phyloP scores from a whole-genome alignment of 2,113 vertebrate species.

The Elgaria multicarinata region DNA sequence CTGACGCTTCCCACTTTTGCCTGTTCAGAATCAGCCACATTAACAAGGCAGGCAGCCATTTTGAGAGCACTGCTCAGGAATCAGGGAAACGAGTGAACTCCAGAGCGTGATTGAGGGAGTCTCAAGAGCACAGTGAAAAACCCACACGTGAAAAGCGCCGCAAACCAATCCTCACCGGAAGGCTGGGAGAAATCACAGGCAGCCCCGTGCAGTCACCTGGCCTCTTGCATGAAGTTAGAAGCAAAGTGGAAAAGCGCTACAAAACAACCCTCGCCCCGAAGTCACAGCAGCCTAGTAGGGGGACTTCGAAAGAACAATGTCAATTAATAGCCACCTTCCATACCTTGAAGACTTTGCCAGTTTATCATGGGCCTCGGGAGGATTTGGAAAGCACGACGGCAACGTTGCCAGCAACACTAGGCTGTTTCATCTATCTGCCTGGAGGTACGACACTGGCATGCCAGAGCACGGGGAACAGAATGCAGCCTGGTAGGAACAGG shows the following conservation, averaged over 20 bases:
- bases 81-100: conserved; percentile 46
- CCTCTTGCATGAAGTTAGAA: background rate
- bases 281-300: background rate
- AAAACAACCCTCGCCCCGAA: background rate
- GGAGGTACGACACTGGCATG: conserved; percentile 12
- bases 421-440: background rate
- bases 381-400: conserved; percentile 23
- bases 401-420: background rate
- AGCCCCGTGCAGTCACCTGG: background rate
- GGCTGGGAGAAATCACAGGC: background rate
- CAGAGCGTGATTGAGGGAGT: background rate
- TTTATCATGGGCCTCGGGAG: conserved; percentile 27
- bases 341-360: conserved; percentile 46
- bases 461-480: conserved; percentile 50
- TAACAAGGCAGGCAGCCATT: conserved; percentile 72
- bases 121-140: background rate
- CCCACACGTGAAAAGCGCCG: background rate
- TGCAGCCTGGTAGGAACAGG: conserved; percentile 29
- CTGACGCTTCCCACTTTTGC: background rate
- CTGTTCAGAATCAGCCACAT: conserved; percentile 49
- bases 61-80: conserved; percentile 65
- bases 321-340: conserved; percentile 12
- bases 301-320: background rate
- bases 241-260: background rate
- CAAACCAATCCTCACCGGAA: background rate